These are phyloP conservation scores for Rhynchonycteris naso DNA, from an alignment of 2,797 vertebrate species.

Conservation along the genomic window DNA sequence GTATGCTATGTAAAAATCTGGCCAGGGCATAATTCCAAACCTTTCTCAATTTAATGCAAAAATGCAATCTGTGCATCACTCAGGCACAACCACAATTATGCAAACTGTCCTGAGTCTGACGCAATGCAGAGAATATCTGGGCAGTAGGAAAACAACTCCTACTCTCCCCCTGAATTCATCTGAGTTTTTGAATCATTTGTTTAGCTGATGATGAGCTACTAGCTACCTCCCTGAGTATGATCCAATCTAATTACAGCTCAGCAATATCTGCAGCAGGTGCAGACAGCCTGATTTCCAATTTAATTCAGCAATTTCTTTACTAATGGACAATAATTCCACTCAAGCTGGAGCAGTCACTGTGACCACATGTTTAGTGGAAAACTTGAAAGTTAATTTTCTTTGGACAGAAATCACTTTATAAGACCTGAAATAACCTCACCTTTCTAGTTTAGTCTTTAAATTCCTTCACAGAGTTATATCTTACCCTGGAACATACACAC, in stretches of 20 bases:
- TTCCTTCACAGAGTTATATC: not conserved
- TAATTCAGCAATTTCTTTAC: slow-evolving; percentile 10
- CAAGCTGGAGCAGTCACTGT: not conserved
- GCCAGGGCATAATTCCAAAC: not conserved
- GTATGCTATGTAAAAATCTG: not conserved
- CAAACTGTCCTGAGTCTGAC: not conserved
- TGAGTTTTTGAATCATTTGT: slow-evolving; percentile 8
- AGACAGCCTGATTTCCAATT: slow-evolving; percentile 11
- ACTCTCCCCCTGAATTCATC: not conserved
- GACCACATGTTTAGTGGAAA: not conserved
- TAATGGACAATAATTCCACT: slow-evolving; percentile 43
- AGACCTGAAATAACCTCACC: slow-evolving; percentile 31
- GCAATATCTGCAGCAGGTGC: slow-evolving; percentile 1
- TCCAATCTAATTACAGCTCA: slow-evolving; percentile 41
- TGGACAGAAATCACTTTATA: not conserved
- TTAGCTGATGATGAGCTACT: not conserved
- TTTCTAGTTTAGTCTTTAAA: slow-evolving; percentile 33
- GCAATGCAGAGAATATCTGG: not conserved
- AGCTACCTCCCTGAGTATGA: not conserved
- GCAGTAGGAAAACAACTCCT: not conserved
- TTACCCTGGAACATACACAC: not conserved
- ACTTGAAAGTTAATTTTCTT: slow-evolving; percentile 19
- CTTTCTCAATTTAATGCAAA: slow-evolving; percentile 4
- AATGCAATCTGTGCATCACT: slow-evolving; percentile 15
- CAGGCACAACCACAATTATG: not conserved